These are phyloP conservation scores for Hippasteria phrygiana DNA, from an alignment of 53 echinoderm and acorn worm genomes.

Conservation along the genomic window DNA sequence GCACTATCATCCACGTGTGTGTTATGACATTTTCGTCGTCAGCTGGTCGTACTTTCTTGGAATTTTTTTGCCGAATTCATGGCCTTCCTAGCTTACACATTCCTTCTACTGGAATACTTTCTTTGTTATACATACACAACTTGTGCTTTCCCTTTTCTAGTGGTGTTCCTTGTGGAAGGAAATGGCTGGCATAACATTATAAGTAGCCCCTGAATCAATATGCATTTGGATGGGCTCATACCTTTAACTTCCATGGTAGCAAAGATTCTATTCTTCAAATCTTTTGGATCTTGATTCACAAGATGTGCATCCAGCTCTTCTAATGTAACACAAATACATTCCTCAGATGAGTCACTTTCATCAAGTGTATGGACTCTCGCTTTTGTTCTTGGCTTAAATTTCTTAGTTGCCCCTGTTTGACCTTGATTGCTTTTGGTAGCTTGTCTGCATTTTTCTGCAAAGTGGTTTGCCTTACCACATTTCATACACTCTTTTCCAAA, in stretches of 20 bases:
- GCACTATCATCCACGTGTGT: no score
- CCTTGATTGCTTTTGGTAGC: background rate
- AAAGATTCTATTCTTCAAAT: slow-evolving; percentile 9
- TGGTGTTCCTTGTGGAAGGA: no score
- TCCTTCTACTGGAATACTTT: slow-evolving; percentile 46
- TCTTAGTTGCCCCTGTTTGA: slow-evolving; percentile 4
- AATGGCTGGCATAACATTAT: background rate
- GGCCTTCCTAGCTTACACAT: slow-evolving; percentile 58
- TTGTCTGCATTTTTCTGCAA: slow-evolving; percentile 9
- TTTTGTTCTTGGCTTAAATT: slow-evolving; percentile 14
- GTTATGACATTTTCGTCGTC: slow-evolving; percentile 8
- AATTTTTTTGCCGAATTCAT: slow-evolving; percentile 52
- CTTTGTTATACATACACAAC: no score
- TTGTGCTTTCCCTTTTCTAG: no score
- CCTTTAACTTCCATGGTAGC: slow-evolving; percentile 19
- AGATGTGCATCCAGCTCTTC: no score
- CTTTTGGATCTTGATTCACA: no score
- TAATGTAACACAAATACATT: no score
- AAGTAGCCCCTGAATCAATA: slow-evolving; percentile 4
- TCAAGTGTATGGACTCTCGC: background rate
- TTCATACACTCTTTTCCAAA: slow-evolving; percentile 34
- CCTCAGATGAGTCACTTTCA: background rate
- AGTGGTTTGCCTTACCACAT: slow-evolving; percentile 44
- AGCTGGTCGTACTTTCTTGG: slow-evolving; percentile 51
- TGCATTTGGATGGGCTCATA: background rate